Evolutionary conservation across 2,888 invertebrate species (phyloP), one percentile per base, ranked within the genome.

Genomic region (Stenolophus ochropezus): DNA sequence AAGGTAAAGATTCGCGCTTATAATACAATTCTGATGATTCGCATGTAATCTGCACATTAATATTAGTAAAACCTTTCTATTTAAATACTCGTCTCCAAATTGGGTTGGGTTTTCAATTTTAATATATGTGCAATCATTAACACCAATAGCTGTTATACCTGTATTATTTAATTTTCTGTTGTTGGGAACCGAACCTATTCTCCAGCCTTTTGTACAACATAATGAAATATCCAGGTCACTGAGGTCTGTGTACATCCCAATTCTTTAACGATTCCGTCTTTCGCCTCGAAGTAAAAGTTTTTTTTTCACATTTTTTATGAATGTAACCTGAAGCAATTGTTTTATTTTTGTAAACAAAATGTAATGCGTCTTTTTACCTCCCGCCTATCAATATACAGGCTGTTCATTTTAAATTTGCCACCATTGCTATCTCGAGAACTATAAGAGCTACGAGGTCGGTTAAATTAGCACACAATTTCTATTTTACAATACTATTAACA

Each of bases 11-110:
- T n/a, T n/a, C n/a, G n/a, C n/a, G n/a, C n/a, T 83, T 77, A 84
- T 84, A 73, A 69, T 73, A 49, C 81, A 81, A 73, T 77, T 42
- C 25, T 80, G 27, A 82, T 84, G n/a, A n/a, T n/a, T n/a, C 78
- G 73, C 83, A 83, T 3, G 82, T 83, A 51, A 83, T 83, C 82
- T 84, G 80, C 20, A 84, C 83, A 78, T 84, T 84, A 6, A 83
- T 82, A 14, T 81, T 82, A 61, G 47, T 25, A 80, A 80, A 79
- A 49, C 83, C 79, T 71, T 83, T 84, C 84, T 74, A 81, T 84
- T 84, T 11, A 83, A 75, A 80, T 84, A 84, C 81, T 84, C 83
- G 79, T 83, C 82, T 23, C 79, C 83, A 82, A 74, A 69, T 16
- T 33, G 14, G 11, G 33, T 14, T 42, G 82, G 80, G 58, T 82